phyloP scores from a whole-genome alignment of 2,797 vertebrate genomes.

The Hyperoplus immaculatus region DNA sequence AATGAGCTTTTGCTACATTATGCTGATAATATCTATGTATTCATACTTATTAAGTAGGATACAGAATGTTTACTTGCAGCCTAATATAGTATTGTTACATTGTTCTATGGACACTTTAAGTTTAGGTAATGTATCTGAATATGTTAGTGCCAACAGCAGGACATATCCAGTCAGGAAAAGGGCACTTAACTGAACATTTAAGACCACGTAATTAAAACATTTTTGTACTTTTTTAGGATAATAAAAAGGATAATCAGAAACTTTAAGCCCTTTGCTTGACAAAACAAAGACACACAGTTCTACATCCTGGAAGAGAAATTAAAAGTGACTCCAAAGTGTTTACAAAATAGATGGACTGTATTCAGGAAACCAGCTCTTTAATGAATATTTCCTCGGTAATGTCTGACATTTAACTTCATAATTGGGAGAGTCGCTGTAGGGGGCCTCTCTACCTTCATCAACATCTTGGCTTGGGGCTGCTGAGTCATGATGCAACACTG shows the following conservation, averaged over 20 bases:
- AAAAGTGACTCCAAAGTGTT: conserved; percentile 41
- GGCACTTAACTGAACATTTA: conserved; percentile 9
- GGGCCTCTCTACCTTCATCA: conserved; percentile 31
- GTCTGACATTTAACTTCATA: conserved; percentile 61
- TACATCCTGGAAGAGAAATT: conserved; percentile 8
- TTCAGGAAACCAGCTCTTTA: conserved; percentile 53
- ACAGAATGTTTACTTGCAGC: not conserved
- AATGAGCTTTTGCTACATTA: not conserved
- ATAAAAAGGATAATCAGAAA: conserved; percentile 9
- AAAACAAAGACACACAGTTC: conserved; percentile 30
- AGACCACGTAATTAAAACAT: conserved; percentile 20
- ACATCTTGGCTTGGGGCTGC: conserved; percentile 28
- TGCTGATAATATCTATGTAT: not conserved
- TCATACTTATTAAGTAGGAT: not conserved
- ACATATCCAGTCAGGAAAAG: not conserved
- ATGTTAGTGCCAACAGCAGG: not conserved
- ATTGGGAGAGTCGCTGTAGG: conserved; percentile 50
- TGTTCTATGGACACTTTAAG: not conserved
- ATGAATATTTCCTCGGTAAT: conserved; percentile 47
- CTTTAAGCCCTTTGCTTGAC: conserved; percentile 27
- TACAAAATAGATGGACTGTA: conserved; percentile 57
- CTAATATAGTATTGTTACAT: not conserved
- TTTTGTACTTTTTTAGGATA: not conserved
- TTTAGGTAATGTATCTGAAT: not conserved
- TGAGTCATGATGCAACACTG: conserved; percentile 59